Percentiles rank a stretch among this genome's conserved stretches.
Evolutionary conservation across 92 coral and sea anemone species (phyloP).

Genomic region (Galaxea fascicularis): DNA sequence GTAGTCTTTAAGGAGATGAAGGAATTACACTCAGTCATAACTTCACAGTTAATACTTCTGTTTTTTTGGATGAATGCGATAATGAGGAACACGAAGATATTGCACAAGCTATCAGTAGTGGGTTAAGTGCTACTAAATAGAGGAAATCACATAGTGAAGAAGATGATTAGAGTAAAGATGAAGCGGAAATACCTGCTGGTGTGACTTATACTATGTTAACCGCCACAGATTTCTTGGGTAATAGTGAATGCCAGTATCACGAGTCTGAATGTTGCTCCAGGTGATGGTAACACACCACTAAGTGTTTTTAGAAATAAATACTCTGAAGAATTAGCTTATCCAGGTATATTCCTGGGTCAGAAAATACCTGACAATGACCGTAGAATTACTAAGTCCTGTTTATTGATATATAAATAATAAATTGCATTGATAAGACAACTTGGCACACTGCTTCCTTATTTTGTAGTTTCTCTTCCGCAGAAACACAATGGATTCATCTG

Average conservation of each 20-base stretch:
- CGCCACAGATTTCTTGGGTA: background rate
- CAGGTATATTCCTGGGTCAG: background rate
- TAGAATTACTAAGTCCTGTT: constrained; percentile 1
- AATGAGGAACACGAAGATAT: background rate
- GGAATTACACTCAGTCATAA: constrained; percentile 22
- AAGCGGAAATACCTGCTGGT: constrained; percentile 1
- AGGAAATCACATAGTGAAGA: background rate
- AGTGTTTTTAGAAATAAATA: background rate
- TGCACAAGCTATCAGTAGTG: constrained; percentile 10
- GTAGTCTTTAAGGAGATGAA: constrained; percentile 33
- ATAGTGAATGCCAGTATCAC: background rate
- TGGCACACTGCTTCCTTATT: background rate
- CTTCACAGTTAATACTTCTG: constrained; percentile 13
- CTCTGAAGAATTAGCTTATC: background rate
- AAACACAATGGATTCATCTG: background rate
- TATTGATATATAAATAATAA: background rate
- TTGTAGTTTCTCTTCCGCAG: too few relatives aligned
- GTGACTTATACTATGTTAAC: background rate
- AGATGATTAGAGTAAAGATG: background rate
- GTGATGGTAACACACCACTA: background rate
- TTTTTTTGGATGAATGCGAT: constrained; percentile 15
- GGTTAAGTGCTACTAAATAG: background rate
- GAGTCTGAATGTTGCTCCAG: background rate
- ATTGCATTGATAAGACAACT: background rate
- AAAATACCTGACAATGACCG: background rate